Percentiles rank a stretch among this genome's conserved stretches.
These are phyloP conservation scores for Siniperca chuatsi DNA, from an alignment of 2,113 vertebrate species.

Conservation along the genomic window DNA sequence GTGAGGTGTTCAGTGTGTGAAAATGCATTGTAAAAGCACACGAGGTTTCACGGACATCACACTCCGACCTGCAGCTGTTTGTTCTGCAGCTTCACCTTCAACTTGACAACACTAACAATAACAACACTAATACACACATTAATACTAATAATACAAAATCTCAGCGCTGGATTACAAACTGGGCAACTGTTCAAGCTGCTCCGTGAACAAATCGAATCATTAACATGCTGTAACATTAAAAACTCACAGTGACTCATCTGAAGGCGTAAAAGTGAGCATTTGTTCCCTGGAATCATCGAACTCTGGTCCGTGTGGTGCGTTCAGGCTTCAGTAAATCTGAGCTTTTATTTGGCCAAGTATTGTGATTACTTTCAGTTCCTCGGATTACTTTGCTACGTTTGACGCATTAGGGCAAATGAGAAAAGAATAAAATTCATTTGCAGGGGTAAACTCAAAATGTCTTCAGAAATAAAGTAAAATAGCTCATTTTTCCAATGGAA, in stretches of 20 bases:
- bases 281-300: neutral
- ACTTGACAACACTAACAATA: neutral
- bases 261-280: neutral
- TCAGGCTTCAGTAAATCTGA: neutral
- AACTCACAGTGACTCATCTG: neutral
- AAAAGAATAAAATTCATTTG: neutral
- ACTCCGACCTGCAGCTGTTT: slow-evolving; percentile 50
- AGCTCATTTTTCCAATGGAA: neutral
- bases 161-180: too few species aligned
- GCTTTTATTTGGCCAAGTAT: neutral
- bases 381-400: neutral
- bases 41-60: slow-evolving; percentile 31
- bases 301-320: neutral
- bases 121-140: neutral
- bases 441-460: neutral
- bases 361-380: slow-evolving; percentile 1
- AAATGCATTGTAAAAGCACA: slow-evolving; percentile 49
- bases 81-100: slow-evolving; percentile 21
- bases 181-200: neutral
- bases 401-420: neutral
- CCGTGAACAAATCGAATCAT: neutral
- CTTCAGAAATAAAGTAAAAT: neutral
- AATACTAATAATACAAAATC: neutral
- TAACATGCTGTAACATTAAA: neutral
- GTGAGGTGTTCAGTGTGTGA: slow-evolving; percentile 57